Conservation (phyloP, 2,113 vertebrate genomes). For the Sterna hirundo region DNA sequence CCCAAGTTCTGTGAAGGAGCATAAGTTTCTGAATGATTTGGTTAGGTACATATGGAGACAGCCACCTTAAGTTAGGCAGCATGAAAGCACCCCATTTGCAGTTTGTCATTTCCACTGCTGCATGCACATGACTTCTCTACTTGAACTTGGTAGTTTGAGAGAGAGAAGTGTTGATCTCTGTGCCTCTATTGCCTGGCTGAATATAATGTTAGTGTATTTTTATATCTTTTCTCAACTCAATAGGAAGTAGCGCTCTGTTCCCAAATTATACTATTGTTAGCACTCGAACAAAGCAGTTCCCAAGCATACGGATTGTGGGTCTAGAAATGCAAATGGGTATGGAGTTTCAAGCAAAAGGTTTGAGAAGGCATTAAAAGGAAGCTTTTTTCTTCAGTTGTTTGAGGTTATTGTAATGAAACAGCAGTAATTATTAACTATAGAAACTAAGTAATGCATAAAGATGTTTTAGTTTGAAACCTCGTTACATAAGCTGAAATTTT, state of each 20-base stretch:
- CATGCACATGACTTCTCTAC: fast-evolving
- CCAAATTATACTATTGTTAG: not conserved
- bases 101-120: not conserved
- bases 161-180: not conserved
- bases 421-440: not conserved
- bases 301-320: not conserved
- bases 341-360: not conserved
- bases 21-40: not conserved
- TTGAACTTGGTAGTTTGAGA: not conserved
- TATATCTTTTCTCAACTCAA: not conserved
- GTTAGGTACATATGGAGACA: not conserved
- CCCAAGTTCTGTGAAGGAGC: not conserved
- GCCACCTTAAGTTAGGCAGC: not conserved
- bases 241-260: not conserved
- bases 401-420: not conserved
- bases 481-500: not conserved
- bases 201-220: not conserved
- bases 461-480: not conserved
- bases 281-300: not conserved
- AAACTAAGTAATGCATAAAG: constrained; percentile 13
- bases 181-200: not conserved
- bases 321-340: not conserved
- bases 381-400: not conserved
- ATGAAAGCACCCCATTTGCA: not conserved
- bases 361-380: not conserved